Evolutionary conservation across 2,888 invertebrate species (phyloP).

Genomic region (Bhutanitis thaidina): DNA sequence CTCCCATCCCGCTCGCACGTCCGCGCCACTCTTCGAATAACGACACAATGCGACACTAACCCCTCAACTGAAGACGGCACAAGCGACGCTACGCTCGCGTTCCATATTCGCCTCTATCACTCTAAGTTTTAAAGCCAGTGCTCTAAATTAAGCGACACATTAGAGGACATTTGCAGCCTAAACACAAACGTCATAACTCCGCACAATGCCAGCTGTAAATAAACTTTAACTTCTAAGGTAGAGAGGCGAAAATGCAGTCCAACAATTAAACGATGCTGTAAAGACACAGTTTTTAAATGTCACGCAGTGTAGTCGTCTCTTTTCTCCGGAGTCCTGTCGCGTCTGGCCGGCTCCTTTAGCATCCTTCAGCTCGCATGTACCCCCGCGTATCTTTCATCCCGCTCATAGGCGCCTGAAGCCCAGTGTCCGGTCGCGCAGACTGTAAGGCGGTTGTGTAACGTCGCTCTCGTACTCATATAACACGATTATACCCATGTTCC

Average conservation of each 20-base stretch:
- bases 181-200: slow-evolving; percentile 40
- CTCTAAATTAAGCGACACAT: slow-evolving; percentile 72
- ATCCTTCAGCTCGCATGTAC: slow-evolving; percentile 73
- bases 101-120: slow-evolving; percentile 55
- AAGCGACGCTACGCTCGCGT: slow-evolving; percentile 49
- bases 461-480: slow-evolving; percentile 39
- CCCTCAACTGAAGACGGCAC: slow-evolving; percentile 43
- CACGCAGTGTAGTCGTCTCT: slow-evolving; percentile 78
- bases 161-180: slow-evolving; percentile 63
- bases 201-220: slow-evolving; percentile 23
- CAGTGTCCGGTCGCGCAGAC: slow-evolving; percentile 74
- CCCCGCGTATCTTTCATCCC: slow-evolving; percentile 76
- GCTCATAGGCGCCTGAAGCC: slow-evolving; percentile 66
- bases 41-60: slow-evolving; percentile 72
- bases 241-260: slow-evolving; percentile 31
- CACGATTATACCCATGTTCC: slow-evolving; percentile 51
- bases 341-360: slow-evolving; percentile 75
- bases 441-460: slow-evolving; percentile 71
- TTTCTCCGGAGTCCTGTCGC: slow-evolving; percentile 78
- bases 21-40: slow-evolving; percentile 49
- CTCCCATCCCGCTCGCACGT: slow-evolving; percentile 61
- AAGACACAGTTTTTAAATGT: slow-evolving; percentile 80
- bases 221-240: slow-evolving; percentile 22
- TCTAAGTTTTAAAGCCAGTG: slow-evolving; percentile 55
- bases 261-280: slow-evolving; percentile 52